A percentile compares a stretch with the other conserved stretches of the same genome.
phyloP scores from a whole-genome alignment of 2,797 vertebrate species.

The Emys orbicularis region DNA sequence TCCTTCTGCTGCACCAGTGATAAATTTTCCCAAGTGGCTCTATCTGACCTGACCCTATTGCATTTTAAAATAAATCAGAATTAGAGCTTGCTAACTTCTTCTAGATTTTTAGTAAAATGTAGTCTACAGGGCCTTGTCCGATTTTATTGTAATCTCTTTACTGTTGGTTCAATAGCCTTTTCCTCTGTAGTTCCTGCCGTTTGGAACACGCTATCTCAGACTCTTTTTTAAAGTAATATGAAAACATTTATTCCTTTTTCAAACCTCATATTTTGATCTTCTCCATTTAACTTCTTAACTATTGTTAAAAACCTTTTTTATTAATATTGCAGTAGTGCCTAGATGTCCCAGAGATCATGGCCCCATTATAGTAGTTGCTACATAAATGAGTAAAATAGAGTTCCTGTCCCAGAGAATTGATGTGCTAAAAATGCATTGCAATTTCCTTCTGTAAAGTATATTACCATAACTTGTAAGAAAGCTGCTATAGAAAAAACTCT shows the following conservation, averaged over 20 bases:
- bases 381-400: neutral
- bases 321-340: neutral
- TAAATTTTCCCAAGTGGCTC: constrained; percentile 1
- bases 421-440: neutral
- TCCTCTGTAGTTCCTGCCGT: neutral
- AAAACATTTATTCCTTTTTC: neutral
- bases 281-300: neutral
- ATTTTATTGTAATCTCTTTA: neutral
- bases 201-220: neutral
- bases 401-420: accelerated
- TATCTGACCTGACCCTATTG: neutral
- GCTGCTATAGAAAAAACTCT: neutral
- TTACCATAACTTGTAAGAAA: neutral
- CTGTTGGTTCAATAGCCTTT: neutral
- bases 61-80: neutral
- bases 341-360: neutral
- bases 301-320: neutral
- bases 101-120: neutral
- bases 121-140: neutral
- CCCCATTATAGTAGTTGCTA: neutral
- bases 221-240: neutral
- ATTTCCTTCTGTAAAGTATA: neutral
- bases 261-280: neutral
- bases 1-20: neutral
- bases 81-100: neutral